Conservation (phyloP, 2,797 vertebrate genomes). For the Lates japonicus region DNA sequence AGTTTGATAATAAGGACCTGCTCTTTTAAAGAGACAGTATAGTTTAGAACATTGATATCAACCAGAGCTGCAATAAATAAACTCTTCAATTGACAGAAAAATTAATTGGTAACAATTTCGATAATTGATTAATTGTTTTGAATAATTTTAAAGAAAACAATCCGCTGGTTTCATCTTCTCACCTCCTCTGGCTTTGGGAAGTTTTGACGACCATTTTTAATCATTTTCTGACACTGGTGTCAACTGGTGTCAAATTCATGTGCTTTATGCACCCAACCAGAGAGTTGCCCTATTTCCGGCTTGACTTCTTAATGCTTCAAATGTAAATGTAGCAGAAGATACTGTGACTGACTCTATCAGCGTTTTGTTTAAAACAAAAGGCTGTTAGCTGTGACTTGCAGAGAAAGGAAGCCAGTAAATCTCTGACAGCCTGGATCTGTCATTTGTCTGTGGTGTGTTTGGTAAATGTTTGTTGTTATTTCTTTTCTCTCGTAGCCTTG, state of each 20-base stretch:
- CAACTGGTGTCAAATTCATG: not conserved
- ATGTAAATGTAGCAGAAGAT: not conserved
- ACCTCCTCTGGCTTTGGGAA: not conserved
- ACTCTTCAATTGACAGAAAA: too few species aligned
- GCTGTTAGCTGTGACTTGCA: conserved; percentile 6
- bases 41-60: too few species aligned
- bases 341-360: not conserved
- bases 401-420: conserved; percentile 9
- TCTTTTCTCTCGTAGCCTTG: conserved; percentile 61
- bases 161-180: not conserved
- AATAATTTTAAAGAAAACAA: not conserved
- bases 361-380: not conserved
- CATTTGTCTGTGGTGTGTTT: conserved; percentile 50
- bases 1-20: too few species aligned
- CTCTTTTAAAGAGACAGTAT: too few species aligned
- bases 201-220: too few species aligned
- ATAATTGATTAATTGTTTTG: not conserved
- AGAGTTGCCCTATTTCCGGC: too few species aligned
- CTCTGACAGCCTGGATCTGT: conserved; percentile 27
- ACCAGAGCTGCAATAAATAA: too few species aligned
- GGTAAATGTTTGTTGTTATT: conserved; percentile 67
- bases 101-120: too few species aligned
- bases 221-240: too few species aligned
- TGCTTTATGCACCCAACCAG: not conserved
- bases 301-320: not conserved